These are phyloP conservation scores for Pycnomerus fuliginosus DNA, from an alignment of 2,888 invertebrate species.

Conservation along the genomic window DNA sequence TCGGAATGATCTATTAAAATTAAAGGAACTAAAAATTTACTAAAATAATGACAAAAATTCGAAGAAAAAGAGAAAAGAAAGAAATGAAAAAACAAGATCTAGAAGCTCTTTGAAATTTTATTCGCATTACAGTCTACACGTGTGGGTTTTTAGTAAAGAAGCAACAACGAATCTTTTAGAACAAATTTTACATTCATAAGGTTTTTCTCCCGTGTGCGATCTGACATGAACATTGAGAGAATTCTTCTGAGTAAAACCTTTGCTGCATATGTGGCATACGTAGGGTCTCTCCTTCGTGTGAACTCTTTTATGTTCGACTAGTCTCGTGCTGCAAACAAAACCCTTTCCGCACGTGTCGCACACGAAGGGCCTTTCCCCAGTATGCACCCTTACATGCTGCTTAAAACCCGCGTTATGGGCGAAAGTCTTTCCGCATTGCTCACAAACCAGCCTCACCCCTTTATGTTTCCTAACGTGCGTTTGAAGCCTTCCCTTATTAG, in stretches of 20 bases:
- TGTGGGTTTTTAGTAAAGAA: background rate
- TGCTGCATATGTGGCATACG: slow-evolving; percentile 61
- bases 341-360: background rate
- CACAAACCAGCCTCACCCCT: background rate
- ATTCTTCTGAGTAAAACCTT: slow-evolving; percentile 61
- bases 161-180: slow-evolving; percentile 55
- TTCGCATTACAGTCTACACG: no score
- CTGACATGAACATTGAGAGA: slow-evolving; percentile 62
- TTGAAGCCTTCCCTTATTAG: no score
- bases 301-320: slow-evolving; percentile 43
- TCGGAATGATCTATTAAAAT: no score
- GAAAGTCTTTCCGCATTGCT: background rate
- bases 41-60: no score
- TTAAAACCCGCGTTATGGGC: background rate
- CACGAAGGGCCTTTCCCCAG: background rate
- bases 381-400: background rate
- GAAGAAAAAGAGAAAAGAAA: no score
- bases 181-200: no score
- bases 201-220: slow-evolving; percentile 60
- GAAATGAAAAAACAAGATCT: no score
- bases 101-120: no score
- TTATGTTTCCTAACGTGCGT: no score
- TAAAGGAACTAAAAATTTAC: no score
- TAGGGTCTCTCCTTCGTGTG: slow-evolving; percentile 63
- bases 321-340: background rate